Conservation (phyloP, 2,797 vertebrate genomes). For the Margarornis squamiger region DNA sequence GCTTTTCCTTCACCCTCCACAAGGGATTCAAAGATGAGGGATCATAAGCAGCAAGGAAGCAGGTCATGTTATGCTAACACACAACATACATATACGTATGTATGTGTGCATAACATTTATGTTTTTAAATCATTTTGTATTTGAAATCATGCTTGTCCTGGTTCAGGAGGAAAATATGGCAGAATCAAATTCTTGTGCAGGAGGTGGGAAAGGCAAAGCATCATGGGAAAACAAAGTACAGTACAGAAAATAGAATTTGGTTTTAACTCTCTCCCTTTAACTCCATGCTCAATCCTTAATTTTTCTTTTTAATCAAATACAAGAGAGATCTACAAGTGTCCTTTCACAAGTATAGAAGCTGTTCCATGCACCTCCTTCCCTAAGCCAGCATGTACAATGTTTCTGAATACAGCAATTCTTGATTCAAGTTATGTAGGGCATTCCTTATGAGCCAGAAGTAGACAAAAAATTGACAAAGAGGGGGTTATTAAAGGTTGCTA, state of each 20-base stretch:
- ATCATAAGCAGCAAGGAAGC: neutral
- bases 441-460: neutral
- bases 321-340: neutral
- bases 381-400: neutral
- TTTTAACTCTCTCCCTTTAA: neutral
- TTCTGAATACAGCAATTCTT: neutral
- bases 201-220: neutral
- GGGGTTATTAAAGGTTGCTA: neutral
- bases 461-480: neutral
- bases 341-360: neutral
- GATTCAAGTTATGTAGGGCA: neutral
- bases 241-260: neutral
- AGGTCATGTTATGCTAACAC: neutral
- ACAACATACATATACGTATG: neutral
- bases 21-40: rapidly evolving
- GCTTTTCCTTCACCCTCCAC: neutral
- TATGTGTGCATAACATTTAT: rapidly evolving
- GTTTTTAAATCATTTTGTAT: neutral
- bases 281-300: neutral
- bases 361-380: neutral
- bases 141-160: neutral
- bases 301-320: neutral
- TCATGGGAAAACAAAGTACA: neutral
- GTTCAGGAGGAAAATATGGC: neutral
- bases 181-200: neutral